Percentiles rank a stretch among this genome's conserved stretches.
Evolutionary conservation across 2,888 invertebrate genomes (phyloP).

Genomic region (Lochmaea capreae): DNA sequence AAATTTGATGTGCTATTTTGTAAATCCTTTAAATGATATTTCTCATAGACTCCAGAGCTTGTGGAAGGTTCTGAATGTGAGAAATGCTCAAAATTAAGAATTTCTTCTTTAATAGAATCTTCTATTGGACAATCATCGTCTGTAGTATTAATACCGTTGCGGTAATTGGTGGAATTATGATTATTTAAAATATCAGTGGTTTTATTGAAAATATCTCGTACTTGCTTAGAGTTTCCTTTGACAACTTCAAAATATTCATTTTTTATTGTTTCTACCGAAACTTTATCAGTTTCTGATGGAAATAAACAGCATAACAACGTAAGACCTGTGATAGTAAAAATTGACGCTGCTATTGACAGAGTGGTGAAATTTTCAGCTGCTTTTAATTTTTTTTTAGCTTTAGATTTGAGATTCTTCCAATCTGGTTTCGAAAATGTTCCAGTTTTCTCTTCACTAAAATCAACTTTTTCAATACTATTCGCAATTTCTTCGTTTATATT

Average conservation of each 20-base stretch:
- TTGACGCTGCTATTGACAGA: slow-evolving; percentile 25
- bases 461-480: background rate
- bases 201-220: slow-evolving; percentile 34
- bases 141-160: slow-evolving; percentile 9
- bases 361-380: slow-evolving; percentile 8
- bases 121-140: slow-evolving; percentile 33
- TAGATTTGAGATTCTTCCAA: slow-evolving; percentile 30
- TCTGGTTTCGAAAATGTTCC: background rate
- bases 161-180: slow-evolving; percentile 25
- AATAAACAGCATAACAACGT: slow-evolving; percentile 22
- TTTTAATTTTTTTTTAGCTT: slow-evolving; percentile 9
- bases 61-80: background rate
- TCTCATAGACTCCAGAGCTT: background rate
- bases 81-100: background rate
- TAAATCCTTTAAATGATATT: slow-evolving; percentile 13
- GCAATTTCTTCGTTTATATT: slow-evolving; percentile 15
- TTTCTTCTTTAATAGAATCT: slow-evolving; percentile 12
- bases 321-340: slow-evolving; percentile 28
- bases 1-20: slow-evolving; percentile 34
- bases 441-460: slow-evolving; percentile 19
- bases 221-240: background rate
- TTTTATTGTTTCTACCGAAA: slow-evolving; percentile 20
- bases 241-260: slow-evolving; percentile 30
- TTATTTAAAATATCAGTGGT: slow-evolving; percentile 37
- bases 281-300: slow-evolving; percentile 12